Percentiles rank a stretch among this genome's conserved stretches.
These are phyloP conservation scores for Aporrectodea caliginosa DNA, from an alignment of 1,140 invertebrate species.

Conservation along the genomic window DNA sequence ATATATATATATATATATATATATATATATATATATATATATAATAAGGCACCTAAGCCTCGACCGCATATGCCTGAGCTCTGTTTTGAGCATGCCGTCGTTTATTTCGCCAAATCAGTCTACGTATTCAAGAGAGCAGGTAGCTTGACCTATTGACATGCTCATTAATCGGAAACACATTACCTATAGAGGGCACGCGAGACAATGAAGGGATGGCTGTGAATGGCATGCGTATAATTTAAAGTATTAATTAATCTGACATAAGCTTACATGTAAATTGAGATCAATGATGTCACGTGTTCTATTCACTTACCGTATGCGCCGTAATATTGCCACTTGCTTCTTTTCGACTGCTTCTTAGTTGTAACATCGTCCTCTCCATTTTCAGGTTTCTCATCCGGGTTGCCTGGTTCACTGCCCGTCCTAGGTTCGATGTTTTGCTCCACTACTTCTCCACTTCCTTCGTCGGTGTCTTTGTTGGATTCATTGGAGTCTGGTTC, in stretches of 20 bases:
- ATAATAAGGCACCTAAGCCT: too few species aligned
- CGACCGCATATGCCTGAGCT: too few species aligned
- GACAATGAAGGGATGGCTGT: too few species aligned
- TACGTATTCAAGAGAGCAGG: not conserved
- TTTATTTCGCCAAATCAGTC: not conserved
- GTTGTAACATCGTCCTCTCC: not conserved
- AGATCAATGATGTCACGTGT: not conserved
- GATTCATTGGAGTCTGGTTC: not conserved
- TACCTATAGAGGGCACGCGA: not conserved
- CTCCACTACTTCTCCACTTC: not conserved
- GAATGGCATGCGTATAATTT: too few species aligned
- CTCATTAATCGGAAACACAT: not conserved
- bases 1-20: too few species aligned
- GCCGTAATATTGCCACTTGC: not conserved
- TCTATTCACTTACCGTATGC: not conserved
- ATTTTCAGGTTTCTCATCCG: not conserved
- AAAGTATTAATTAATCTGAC: not conserved
- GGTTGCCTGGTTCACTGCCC: not conserved
- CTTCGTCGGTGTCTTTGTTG: not conserved
- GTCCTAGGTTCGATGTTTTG: not conserved
- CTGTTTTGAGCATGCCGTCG: not conserved
- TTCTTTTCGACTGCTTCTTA: not conserved
- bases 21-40: too few species aligned
- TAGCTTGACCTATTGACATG: not conserved
- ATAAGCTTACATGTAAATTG: not conserved